Conservation (phyloP, 2,113 vertebrate species). For the Pipa parva region DNA sequence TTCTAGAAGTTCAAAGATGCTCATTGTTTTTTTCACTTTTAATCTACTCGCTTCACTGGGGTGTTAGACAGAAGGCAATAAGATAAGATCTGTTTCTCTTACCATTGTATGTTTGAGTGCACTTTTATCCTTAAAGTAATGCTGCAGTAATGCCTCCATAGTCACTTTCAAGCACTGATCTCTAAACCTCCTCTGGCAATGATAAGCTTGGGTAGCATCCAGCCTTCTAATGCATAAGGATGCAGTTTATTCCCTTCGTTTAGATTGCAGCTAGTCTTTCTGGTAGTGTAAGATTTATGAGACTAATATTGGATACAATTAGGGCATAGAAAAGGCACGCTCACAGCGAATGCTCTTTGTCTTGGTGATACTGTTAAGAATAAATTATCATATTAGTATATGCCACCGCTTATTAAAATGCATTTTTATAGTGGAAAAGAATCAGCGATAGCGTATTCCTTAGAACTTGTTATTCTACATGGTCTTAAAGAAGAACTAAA, state of each 20-base stretch:
- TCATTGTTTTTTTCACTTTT: constrained; percentile 43
- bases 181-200: background rate
- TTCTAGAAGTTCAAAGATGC: constrained; percentile 49
- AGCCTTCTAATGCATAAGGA: background rate
- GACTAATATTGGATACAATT: background rate
- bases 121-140: background rate
- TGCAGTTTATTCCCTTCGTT: background rate
- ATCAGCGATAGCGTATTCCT: no score
- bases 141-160: background rate
- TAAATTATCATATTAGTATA: no score
- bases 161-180: background rate
- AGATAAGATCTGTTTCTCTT: constrained; percentile 23
- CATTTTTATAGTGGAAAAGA: no score
- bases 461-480: no score
- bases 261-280: background rate
- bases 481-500: no score
- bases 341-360: no score
- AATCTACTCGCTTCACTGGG: constrained; percentile 37
- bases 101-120: constrained; percentile 16
- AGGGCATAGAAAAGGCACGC: background rate
- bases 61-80: constrained; percentile 44
- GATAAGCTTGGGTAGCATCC: background rate
- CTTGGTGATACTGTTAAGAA: no score
- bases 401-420: no score
- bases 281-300: background rate